phyloP scores from a whole-genome alignment of 2,888 invertebrate genomes.

The Sminthurinus aureus region DNA sequence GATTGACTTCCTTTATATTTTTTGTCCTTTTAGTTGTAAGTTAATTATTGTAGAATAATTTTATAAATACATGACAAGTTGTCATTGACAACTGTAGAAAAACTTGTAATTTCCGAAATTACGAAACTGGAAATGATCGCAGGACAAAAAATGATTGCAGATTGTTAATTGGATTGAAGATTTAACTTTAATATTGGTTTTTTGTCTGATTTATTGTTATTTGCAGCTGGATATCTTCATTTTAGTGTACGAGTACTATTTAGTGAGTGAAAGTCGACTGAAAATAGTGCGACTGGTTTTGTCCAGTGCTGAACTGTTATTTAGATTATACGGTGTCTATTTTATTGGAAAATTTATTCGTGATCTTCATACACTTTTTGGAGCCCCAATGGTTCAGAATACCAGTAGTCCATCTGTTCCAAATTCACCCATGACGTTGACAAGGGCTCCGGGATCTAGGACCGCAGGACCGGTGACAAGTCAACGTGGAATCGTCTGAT shows the following conservation, averaged over 20 bases:
- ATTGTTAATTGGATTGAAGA: background rate
- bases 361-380: constrained; percentile 54
- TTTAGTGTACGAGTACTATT: constrained; percentile 48
- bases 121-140: no score
- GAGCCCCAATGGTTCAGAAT: constrained; percentile 55
- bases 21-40: constrained; percentile 39
- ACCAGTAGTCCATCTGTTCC: background rate
- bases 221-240: constrained; percentile 48
- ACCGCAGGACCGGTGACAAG: constrained; percentile 40
- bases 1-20: constrained; percentile 50
- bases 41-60: no score
- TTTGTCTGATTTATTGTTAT: background rate
- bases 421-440: constrained; percentile 48
- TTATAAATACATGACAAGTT: no score
- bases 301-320: constrained; percentile 49
- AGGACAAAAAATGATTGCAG: no score
- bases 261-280: constrained; percentile 37
- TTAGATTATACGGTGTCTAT: constrained; percentile 52
- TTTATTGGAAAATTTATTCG: constrained; percentile 57
- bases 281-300: constrained; percentile 42
- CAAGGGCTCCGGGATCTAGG: constrained; percentile 42
- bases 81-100: no score
- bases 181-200: background rate
- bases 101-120: no score
- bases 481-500: constrained; percentile 34